Evolutionary conservation across 2,888 invertebrate genomes (phyloP).

Genomic region (Dynastes tityus): DNA sequence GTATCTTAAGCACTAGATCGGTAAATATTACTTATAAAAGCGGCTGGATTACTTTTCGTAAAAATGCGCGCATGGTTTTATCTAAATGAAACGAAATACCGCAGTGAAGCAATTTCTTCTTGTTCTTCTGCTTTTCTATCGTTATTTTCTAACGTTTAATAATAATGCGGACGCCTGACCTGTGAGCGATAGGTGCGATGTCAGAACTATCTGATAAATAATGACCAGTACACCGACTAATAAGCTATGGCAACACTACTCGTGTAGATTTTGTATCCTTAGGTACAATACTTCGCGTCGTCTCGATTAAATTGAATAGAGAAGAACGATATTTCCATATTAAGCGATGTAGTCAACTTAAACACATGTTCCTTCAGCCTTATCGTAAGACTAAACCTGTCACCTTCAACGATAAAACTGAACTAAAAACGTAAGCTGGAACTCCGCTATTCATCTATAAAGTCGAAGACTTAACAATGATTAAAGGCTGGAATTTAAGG

Average conservation of each 20-base stretch:
- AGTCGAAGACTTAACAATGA: no score
- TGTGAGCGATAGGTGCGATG: slow-evolving; percentile 56
- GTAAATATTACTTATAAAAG: slow-evolving; percentile 52
- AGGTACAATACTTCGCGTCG: not conserved
- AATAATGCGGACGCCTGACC: slow-evolving; percentile 54
- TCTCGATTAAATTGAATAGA: slow-evolving; percentile 17
- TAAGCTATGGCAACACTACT: slow-evolving; percentile 33
- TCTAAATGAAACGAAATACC: slow-evolving; percentile 58
- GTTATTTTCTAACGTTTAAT: slow-evolving; percentile 52
- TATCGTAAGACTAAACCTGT: no score
- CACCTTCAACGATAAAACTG: no score
- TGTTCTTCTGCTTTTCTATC: slow-evolving; percentile 48
- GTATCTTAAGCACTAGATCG: slow-evolving; percentile 52
- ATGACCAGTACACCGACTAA: slow-evolving; percentile 31
- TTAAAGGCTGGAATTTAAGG: no score
- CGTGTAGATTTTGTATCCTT: slow-evolving; percentile 30
- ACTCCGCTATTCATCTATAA: no score
- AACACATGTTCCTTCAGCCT: no score
- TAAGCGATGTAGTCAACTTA: not conserved
- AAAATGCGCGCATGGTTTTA: slow-evolving; percentile 51
- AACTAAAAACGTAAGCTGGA: no score
- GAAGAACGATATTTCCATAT: not conserved
- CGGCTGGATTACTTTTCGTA: slow-evolving; percentile 45
- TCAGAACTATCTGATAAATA: slow-evolving; percentile 55
- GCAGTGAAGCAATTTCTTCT: slow-evolving; percentile 50